Evolutionary conservation across 2,888 invertebrate genomes (phyloP), one percentile per base, ranked within the genome.

Genomic region (Rhingia campestris): DNA sequence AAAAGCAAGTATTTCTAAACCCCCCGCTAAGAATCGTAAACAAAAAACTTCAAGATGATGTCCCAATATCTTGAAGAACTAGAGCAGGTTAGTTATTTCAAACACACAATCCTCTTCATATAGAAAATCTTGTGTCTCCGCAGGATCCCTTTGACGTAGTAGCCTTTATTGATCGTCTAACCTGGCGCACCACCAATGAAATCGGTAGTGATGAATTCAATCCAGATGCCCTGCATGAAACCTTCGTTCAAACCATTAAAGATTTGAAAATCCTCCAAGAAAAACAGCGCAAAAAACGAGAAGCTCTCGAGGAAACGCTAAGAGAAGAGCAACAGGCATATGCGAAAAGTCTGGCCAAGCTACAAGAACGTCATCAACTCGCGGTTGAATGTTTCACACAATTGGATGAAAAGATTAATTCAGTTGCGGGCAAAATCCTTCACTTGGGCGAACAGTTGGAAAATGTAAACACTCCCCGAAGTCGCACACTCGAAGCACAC

Each of bases 391-490:
- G 97, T 87, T 98, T 98, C 91, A 96, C 97, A 92, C 96, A 97
- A 86, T 91, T 99, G 64, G 99, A 99, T 91, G 97, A 97, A 88
- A 95, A 98, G 88, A 99, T 99, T 89, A 99, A 98, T 88, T 96
- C 96, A 74, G 99, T 99, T 53, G 99, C 99, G 0, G 98, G 98
- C 0, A 97, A 99, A 92, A 99, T 99, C 0, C 94, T 99, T 56
- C 99, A 99, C 92, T 94, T 99, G n/a, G 99, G 99, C 0, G 99
- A 99, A 92, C 99, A 99, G 90, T 92, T 99, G 53, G 99, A 99
- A 88, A 98, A 97, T 86, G 98, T 99, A 0, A 97, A 99, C 89
- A 97, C 97, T 0, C 99, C 99, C 0, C 92, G 99, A 73, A 96
- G 98, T 12, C 93, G 99, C 76, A 98, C 98, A 0, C 97, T 97